Percentiles rank a stretch among this genome's conserved stretches.
phyloP scores from a whole-genome alignment of 1,140 invertebrate genomes.

The Halictus rubicundus region DNA sequence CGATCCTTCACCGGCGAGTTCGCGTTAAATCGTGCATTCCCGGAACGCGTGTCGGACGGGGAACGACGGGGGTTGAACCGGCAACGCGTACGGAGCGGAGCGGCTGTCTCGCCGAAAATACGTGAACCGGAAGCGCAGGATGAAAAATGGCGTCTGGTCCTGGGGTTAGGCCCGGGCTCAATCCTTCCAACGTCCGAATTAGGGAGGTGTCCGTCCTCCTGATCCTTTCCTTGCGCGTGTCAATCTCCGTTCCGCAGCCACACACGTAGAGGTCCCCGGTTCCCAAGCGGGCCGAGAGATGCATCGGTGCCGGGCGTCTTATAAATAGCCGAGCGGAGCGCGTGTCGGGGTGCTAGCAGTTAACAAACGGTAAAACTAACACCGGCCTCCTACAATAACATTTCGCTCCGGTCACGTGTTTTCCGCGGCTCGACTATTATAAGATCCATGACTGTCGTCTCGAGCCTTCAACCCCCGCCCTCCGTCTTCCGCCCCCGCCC shows the following conservation, averaged over 20 bases:
- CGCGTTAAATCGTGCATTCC: too few species aligned
- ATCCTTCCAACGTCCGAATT: constrained; percentile 17
- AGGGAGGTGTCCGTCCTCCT: constrained; percentile 27
- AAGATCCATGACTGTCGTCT: constrained; percentile 65
- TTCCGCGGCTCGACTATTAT: constrained; percentile 72
- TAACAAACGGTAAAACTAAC: constrained; percentile 79
- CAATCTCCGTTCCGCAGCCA: constrained; percentile 65
- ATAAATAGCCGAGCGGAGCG: constrained; percentile 72
- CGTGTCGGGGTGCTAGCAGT: constrained; percentile 65
- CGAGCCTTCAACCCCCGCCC: background rate
- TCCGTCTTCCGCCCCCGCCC: too few species aligned
- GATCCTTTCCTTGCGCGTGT: constrained; percentile 57
- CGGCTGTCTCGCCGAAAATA: background rate
- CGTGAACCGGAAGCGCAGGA: background rate
- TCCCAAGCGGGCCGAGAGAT: constrained; percentile 17
- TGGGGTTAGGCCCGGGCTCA: background rate
- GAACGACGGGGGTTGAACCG: background rate
- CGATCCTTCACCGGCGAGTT: too few species aligned
- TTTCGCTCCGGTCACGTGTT: constrained; percentile 76
- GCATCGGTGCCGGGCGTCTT: constrained; percentile 63
- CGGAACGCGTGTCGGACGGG: too few species aligned
- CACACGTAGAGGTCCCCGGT: constrained; percentile 63
- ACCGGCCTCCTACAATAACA: constrained; percentile 77
- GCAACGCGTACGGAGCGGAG: too few species aligned
- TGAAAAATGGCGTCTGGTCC: background rate